phyloP scores from a whole-genome alignment of 2,113 vertebrate genomes.

The Myrmophylax atrothorax region DNA sequence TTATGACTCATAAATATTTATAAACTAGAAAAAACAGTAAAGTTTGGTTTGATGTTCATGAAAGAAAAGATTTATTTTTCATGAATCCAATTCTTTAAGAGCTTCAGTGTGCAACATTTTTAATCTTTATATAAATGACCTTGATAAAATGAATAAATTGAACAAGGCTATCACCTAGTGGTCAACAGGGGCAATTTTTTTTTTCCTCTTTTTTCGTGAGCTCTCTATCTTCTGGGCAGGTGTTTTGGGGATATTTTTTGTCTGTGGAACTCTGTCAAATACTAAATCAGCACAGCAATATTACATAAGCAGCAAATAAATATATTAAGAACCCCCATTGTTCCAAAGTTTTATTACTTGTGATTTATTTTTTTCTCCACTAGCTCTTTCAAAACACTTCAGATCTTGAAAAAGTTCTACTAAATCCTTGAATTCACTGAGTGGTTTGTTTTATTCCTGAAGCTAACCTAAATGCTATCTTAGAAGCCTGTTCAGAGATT shows the following conservation, averaged over 20 bases:
- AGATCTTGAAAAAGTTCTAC: not conserved
- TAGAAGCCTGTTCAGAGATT: not conserved
- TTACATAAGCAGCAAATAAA: not conserved
- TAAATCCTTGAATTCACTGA: not conserved
- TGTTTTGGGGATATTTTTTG: not conserved
- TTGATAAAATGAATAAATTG: conserved; percentile 65
- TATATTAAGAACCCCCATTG: not conserved
- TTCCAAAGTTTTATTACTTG: not conserved
- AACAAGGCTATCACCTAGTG: conserved; percentile 72
- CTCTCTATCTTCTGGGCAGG: not conserved
- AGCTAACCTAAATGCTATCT: not conserved
- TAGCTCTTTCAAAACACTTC: not conserved
- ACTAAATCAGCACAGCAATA: not conserved
- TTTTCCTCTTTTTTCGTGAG: not conserved
- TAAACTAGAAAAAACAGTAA: not conserved
- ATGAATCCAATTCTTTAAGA: conserved; percentile 25
- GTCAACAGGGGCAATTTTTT: not conserved
- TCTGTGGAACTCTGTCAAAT: not conserved
- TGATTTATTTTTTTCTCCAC: not conserved
- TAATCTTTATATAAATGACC: conserved; percentile 72
- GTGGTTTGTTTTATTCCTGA: not conserved
- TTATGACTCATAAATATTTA: conserved; percentile 31
- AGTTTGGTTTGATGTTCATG: not conserved
- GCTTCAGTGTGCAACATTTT: conserved; percentile 27
- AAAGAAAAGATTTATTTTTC: not conserved